A percentile compares a stretch with the other conserved stretches of the same genome.
Conservation (phyloP, 2,113 vertebrate species). For the Sialia sialis region DNA sequence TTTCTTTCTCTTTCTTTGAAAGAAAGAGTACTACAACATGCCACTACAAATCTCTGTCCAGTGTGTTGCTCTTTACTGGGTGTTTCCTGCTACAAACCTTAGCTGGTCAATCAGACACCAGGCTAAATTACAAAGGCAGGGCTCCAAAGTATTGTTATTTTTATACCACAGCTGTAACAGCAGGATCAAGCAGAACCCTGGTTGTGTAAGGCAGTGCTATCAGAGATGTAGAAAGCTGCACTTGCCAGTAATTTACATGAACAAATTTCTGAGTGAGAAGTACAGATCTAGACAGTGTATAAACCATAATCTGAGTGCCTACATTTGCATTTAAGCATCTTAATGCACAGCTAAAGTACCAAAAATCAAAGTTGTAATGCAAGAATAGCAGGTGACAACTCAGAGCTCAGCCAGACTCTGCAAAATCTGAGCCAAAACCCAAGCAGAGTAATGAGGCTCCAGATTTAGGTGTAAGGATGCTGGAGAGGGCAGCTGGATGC, state of each 20-base stretch:
- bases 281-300: neutral
- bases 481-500: neutral
- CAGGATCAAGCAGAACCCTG: neutral
- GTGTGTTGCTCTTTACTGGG: neutral
- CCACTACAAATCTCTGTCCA: neutral
- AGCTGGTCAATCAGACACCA: neutral
- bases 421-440: neutral
- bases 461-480: neutral
- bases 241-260: neutral
- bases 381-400: neutral
- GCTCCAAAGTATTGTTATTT: neutral
- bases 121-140: neutral
- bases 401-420: neutral
- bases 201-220: neutral
- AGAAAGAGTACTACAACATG: neutral
- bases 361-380: neutral
- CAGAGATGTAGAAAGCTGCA: neutral
- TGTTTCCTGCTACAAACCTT: neutral
- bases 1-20: neutral
- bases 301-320: neutral
- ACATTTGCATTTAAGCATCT: neutral
- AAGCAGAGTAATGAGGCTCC: neutral
- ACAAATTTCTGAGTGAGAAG: neutral
- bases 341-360: neutral
- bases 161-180: neutral